These are phyloP conservation scores for Quadroppia sp. DNA, from an alignment of 2,888 invertebrate species.

Conservation along the genomic window DNA sequence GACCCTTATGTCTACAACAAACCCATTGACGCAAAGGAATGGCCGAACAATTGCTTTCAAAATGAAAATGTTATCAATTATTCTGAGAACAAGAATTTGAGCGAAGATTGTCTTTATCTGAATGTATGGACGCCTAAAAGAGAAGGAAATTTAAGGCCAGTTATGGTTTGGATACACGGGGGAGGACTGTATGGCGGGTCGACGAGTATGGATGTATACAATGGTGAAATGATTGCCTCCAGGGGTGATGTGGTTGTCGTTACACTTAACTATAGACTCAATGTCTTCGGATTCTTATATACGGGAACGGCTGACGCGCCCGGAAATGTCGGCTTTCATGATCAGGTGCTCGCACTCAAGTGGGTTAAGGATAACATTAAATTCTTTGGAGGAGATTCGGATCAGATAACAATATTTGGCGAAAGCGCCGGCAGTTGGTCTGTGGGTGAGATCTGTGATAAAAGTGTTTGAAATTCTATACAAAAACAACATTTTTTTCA, in stretches of 20 bases:
- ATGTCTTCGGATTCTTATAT: neutral
- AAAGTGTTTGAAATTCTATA: no score
- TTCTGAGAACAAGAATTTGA: neutral
- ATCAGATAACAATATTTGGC: neutral
- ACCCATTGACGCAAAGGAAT: slow-evolving; percentile 6
- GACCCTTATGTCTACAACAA: neutral
- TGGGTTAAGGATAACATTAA: neutral
- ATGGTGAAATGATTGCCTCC: neutral
- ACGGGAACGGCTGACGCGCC: slow-evolving; percentile 1
- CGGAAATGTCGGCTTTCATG: neutral
- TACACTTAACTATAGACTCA: slow-evolving; percentile 26
- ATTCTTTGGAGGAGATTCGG: neutral
- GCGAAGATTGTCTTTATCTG: slow-evolving; percentile 36
- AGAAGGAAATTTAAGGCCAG: neutral
- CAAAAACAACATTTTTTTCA: no score
- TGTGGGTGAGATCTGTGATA: no score
- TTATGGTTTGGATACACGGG: slow-evolving; percentile 32
- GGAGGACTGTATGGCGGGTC: neutral
- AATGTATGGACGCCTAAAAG: slow-evolving; percentile 27
- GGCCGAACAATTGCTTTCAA: slow-evolving; percentile 17
- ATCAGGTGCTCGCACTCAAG: neutral
- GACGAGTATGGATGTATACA: neutral
- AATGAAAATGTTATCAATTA: neutral
- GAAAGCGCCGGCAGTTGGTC: slow-evolving; percentile 8
- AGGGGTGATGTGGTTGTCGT: slow-evolving; percentile 26